Evolutionary conservation across 1,140 invertebrate species (phyloP).

Genomic region (Vanessa tameamea): DNA sequence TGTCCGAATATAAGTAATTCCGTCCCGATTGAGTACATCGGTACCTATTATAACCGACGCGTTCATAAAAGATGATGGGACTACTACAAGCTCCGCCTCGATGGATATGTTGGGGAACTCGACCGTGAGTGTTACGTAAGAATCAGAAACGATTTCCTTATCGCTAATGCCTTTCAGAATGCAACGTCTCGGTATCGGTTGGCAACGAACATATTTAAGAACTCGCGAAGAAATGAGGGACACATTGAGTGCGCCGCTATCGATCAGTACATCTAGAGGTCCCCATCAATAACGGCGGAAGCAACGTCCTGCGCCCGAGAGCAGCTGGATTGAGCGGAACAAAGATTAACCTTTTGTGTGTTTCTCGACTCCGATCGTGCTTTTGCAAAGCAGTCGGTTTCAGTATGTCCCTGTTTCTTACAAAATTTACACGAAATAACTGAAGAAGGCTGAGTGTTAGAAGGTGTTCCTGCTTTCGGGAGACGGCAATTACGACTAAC

Average conservation of each 20-base stretch:
- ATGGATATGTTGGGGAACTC: conserved; percentile 35
- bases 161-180: conserved; percentile 32
- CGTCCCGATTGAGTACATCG: conserved; percentile 39
- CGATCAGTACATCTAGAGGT: neutral
- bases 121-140: conserved; percentile 28
- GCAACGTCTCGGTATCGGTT: neutral
- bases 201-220: neutral
- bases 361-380: neutral
- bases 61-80: conserved; percentile 27
- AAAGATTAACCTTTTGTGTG: neutral
- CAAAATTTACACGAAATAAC: neutral
- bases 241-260: neutral
- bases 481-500: neutral
- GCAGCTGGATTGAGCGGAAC: neutral
- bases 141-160: conserved; percentile 25
- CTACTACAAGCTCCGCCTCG: conserved; percentile 40
- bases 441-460: neutral
- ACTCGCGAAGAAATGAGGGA: neutral
- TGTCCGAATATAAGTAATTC: conserved; percentile 36
- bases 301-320: neutral
- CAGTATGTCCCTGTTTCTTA: neutral
- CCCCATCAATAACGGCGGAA: neutral
- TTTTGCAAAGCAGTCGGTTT: neutral
- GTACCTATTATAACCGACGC: conserved; percentile 37
- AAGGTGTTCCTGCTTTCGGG: neutral